These are phyloP conservation scores for Crossocerus cetratus DNA, from an alignment of 2,888 invertebrate species.

Conservation along the genomic window DNA sequence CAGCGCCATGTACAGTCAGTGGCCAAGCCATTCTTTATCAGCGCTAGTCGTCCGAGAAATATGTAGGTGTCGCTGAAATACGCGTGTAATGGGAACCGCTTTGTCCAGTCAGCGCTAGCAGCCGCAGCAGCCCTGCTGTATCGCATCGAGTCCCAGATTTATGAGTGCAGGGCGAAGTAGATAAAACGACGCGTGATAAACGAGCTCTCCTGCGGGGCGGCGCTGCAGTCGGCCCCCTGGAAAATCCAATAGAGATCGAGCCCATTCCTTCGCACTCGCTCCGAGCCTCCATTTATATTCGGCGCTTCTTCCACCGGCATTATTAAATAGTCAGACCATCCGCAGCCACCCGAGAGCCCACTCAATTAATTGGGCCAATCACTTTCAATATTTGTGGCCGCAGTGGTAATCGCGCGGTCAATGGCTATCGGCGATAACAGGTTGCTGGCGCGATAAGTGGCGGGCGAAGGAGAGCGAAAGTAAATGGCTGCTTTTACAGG, in stretches of 20 bases:
- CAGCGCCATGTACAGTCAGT: too few species aligned
- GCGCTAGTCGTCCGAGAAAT: too few species aligned
- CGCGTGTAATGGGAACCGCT: too few species aligned
- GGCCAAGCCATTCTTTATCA: too few species aligned
- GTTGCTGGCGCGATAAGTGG: too few species aligned
- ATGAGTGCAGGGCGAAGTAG: neutral
- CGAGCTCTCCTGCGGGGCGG: neutral
- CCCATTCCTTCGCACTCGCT: neutral
- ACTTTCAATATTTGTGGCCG: too few species aligned
- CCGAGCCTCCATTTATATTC: neutral
- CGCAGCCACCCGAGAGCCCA: neutral
- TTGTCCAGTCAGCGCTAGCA: too few species aligned
- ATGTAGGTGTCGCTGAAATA: too few species aligned
- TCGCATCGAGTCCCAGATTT: neutral
- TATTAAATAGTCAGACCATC: neutral
- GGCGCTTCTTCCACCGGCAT: neutral
- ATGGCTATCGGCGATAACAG: too few species aligned
- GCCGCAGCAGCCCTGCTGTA: neutral
- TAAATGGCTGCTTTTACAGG: too few species aligned
- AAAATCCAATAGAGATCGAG: constrained; percentile 1
- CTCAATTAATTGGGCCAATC: neutral
- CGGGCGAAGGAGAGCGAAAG: too few species aligned
- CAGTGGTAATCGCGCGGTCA: too few species aligned
- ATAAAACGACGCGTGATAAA: constrained; percentile 3
- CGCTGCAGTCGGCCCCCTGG: neutral